These are phyloP conservation scores for Crioceris asparagi DNA, from an alignment of 2,888 invertebrate genomes.

Conservation along the genomic window DNA sequence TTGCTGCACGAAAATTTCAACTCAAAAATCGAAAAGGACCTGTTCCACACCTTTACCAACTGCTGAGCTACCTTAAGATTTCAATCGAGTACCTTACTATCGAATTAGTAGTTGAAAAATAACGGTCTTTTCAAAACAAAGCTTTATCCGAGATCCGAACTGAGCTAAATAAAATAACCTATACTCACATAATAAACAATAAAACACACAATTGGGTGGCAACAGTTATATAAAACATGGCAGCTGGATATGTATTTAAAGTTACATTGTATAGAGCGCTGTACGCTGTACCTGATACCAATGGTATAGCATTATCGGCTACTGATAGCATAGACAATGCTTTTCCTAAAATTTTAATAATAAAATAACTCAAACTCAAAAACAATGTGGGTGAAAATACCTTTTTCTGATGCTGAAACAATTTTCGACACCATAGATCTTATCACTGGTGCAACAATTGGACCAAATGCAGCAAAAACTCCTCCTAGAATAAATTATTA, in stretches of 20 bases:
- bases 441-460: conserved; percentile 66
- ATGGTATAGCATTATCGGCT: conserved; percentile 69
- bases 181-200: conserved; percentile 53
- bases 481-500: conserved; percentile 47
- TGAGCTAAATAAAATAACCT: background rate
- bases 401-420: conserved; percentile 59
- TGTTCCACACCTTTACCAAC: background rate
- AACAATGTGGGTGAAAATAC: conserved; percentile 37
- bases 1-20: no score
- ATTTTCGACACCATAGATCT: conserved; percentile 76
- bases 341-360: conserved; percentile 54
- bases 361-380: background rate
- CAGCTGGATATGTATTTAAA: conserved; percentile 44
- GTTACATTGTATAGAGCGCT: conserved; percentile 63
- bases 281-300: conserved; percentile 63
- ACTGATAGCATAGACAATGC: conserved; percentile 67
- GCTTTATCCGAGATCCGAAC: background rate
- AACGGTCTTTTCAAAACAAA: background rate
- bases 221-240: conserved; percentile 64
- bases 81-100: background rate
- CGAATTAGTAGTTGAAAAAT: background rate
- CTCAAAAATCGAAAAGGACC: background rate
- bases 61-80: background rate
- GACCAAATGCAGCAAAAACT: conserved; percentile 63
- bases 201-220: conserved; percentile 58